These are phyloP conservation scores for Eufriesea mexicana DNA, from an alignment of 1,140 invertebrate genomes.

Conservation along the genomic window DNA sequence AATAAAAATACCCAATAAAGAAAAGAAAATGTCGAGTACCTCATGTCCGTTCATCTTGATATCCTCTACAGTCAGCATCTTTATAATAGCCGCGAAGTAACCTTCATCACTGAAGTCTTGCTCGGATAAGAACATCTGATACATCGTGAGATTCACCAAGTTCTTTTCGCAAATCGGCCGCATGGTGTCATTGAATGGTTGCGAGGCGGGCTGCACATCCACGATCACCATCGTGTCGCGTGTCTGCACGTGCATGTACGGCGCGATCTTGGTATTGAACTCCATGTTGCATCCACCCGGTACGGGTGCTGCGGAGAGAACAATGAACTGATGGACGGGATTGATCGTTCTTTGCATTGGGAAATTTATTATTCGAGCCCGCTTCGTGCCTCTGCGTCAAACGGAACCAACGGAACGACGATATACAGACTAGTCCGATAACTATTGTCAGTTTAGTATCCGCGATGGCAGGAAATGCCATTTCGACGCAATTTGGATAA, in stretches of 20 bases:
- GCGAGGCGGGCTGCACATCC: slow-evolving; percentile 84
- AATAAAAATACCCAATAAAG: not conserved
- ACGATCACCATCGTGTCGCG: slow-evolving; percentile 83
- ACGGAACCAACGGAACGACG: not conserved
- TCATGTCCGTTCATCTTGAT: slow-evolving; percentile 83
- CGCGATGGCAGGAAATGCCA: not conserved
- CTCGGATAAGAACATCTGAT: slow-evolving; percentile 85
- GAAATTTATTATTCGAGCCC: slow-evolving; percentile 6
- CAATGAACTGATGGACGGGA: slow-evolving; percentile 45
- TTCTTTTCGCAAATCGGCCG: slow-evolving; percentile 74
- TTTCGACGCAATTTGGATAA: not conserved
- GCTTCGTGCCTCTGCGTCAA: not conserved
- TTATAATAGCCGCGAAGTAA: slow-evolving; percentile 85
- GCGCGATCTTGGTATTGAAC: slow-evolving; percentile 85
- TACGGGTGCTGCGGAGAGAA: slow-evolving; percentile 85
- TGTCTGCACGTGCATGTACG: slow-evolving; percentile 84
- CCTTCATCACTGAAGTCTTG: slow-evolving; percentile 82
- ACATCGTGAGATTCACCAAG: slow-evolving; percentile 83
- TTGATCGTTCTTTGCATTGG: not conserved
- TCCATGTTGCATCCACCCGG: slow-evolving; percentile 91
- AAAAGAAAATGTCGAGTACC: slow-evolving; percentile 76
- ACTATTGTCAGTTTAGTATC: not conserved
- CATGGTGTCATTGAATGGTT: slow-evolving; percentile 59
- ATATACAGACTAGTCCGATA: not conserved
- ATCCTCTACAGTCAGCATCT: slow-evolving; percentile 85